Evolutionary conservation across 2,113 vertebrate genomes (phyloP).

Genomic region (Agapornis roseicollis): DNA sequence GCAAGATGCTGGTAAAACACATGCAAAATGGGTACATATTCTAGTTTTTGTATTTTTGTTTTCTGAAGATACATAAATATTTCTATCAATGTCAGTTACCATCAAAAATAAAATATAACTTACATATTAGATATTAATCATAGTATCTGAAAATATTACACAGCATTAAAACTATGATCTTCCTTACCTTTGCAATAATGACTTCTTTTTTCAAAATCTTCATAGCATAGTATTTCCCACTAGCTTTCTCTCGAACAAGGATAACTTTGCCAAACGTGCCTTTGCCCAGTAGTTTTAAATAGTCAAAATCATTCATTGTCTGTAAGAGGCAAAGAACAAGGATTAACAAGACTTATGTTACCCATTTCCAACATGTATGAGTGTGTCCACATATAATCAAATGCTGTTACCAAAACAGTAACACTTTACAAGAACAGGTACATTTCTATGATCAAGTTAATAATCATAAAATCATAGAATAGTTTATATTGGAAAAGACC

Average conservation of each 20-base stretch:
- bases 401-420: neutral
- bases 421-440: neutral
- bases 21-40: neutral
- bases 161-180: neutral
- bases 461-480: neutral
- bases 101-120: neutral
- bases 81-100: neutral
- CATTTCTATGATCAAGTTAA: neutral
- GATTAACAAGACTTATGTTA: neutral
- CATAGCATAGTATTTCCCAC: constrained; percentile 98
- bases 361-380: neutral
- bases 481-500: neutral
- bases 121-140: neutral
- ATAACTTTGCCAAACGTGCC: constrained; percentile 99
- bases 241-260: constrained; percentile 96
- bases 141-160: neutral
- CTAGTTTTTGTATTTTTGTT: neutral
- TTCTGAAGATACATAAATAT: neutral
- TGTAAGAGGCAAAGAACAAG: constrained; percentile 61
- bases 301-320: constrained; percentile 99
- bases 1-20: neutral
- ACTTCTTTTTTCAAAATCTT: constrained; percentile 99
- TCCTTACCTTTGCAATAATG: constrained; percentile 94
- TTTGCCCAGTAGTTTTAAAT: constrained; percentile 97
- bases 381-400: neutral